phyloP scores from a whole-genome alignment of 2,888 invertebrate genomes.

The Hedya salicella region DNA sequence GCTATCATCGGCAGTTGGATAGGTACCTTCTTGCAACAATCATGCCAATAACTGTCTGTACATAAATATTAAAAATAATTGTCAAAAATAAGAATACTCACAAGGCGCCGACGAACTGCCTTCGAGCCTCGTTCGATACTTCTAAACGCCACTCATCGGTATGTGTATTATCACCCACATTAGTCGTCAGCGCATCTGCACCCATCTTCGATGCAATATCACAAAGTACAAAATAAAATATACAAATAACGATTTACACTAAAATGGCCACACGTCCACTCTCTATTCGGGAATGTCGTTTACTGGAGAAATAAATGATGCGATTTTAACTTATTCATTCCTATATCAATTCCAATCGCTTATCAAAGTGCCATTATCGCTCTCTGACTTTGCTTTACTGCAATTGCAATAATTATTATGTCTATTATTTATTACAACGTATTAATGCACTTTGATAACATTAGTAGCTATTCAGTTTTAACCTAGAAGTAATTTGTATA shows the following conservation, averaged over 20 bases:
- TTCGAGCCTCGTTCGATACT: not conserved
- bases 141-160: conserved; percentile 13
- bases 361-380: conserved; percentile 1
- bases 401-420: conserved; percentile 1
- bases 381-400: conserved; percentile 7
- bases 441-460: conserved; percentile 2
- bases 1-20: no score
- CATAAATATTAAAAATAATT: no score
- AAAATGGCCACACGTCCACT: conserved; percentile 9
- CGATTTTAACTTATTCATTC: conserved; percentile 1
- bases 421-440: conserved; percentile 2
- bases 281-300: not conserved
- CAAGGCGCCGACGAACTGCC: not conserved
- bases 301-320: conserved; percentile 24
- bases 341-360: not conserved
- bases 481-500: not conserved
- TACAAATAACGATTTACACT: not conserved
- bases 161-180: not conserved
- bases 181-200: not conserved
- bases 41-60: no score
- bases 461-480: not conserved
- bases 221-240: not conserved
- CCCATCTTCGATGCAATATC: not conserved
- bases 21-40: no score
- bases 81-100: not conserved